phyloP scores from a whole-genome alignment of 1,140 invertebrate species.

The Penaeus chinensis region DNA sequence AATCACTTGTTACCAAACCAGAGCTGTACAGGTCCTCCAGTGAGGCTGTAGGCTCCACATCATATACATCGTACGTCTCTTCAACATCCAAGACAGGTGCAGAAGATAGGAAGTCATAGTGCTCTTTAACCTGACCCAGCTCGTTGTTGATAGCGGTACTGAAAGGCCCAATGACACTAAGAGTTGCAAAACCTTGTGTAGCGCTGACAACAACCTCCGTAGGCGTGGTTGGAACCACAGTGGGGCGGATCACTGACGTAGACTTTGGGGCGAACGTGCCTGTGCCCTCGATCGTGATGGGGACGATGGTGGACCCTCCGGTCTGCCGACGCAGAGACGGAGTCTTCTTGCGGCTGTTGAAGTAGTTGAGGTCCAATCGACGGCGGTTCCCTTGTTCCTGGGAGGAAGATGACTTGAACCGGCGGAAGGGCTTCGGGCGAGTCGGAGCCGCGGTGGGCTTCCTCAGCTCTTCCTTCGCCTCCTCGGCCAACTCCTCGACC shows the following conservation, averaged over 20 bases:
- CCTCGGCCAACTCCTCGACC: background rate
- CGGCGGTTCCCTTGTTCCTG: conserved; percentile 11
- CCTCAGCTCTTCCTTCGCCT: background rate
- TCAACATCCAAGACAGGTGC: conserved; percentile 28
- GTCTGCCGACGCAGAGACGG: background rate
- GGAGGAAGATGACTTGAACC: background rate
- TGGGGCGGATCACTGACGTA: background rate
- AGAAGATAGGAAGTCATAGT: conserved; percentile 51
- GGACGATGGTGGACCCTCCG: conserved; percentile 59
- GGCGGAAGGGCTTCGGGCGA: conserved; percentile 19
- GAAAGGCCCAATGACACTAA: conserved; percentile 59
- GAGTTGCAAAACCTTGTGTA: conserved; percentile 55
- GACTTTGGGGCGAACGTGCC: conserved; percentile 14
- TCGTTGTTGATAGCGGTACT: conserved; percentile 59
- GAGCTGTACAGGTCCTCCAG: background rate
- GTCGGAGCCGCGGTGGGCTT: background rate
- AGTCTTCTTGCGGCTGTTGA: conserved; percentile 42
- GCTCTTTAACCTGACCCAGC: conserved; percentile 54
- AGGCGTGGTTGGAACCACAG: conserved; percentile 30
- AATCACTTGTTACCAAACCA: background rate
- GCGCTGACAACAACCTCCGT: conserved; percentile 59
- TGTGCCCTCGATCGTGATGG: conserved; percentile 61
- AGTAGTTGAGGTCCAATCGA: conserved; percentile 43
- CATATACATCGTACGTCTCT: conserved; percentile 40
- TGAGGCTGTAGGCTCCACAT: conserved; percentile 67